Conservation (phyloP, 2,888 invertebrate genomes). For the Panzeria rudis region DNA sequence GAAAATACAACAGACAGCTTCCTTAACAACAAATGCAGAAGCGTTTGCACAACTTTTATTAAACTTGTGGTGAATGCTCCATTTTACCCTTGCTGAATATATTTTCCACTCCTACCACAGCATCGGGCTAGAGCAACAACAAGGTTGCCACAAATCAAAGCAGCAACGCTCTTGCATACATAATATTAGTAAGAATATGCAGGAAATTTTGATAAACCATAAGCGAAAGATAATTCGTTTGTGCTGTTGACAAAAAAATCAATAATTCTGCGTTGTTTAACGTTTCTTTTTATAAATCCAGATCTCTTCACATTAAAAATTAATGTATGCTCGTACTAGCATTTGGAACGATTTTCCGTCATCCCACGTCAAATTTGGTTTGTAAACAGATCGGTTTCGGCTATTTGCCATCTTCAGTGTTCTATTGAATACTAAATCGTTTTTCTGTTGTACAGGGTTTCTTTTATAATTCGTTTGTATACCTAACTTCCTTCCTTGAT, state of each 20-base stretch:
- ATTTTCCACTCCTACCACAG: background rate
- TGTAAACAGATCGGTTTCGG: too few relatives aligned
- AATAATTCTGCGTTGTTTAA: background rate
- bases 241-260: background rate
- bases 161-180: background rate
- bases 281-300: background rate
- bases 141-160: background rate
- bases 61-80: slow-evolving; percentile 29
- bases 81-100: slow-evolving; percentile 26
- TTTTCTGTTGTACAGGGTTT: too few relatives aligned
- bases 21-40: slow-evolving; percentile 16
- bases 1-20: slow-evolving; percentile 25
- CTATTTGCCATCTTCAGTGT: too few relatives aligned
- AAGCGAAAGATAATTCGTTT: background rate
- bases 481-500: too few relatives aligned
- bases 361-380: too few relatives aligned
- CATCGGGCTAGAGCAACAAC: background rate
- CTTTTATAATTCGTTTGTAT: too few relatives aligned
- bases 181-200: too few relatives aligned
- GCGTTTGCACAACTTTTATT: slow-evolving; percentile 33
- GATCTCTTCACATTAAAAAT: too few relatives aligned
- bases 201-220: slow-evolving; percentile 1
- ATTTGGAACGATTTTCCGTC: too few relatives aligned
- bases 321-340: too few relatives aligned
- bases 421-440: too few relatives aligned